phyloP scores from a whole-genome alignment of 1,140 invertebrate species.

The Pantala flavescens region DNA sequence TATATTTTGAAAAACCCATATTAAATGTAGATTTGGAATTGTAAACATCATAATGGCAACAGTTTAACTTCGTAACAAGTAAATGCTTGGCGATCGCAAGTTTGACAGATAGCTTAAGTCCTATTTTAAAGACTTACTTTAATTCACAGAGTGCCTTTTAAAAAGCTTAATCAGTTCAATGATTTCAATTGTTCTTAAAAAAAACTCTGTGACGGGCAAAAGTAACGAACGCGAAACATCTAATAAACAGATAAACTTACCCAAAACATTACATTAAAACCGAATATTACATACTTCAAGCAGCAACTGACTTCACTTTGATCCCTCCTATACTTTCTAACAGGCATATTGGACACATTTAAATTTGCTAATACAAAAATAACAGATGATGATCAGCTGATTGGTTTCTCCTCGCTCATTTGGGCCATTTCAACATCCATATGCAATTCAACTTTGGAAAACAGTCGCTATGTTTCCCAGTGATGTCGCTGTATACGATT shows the following conservation, averaged over 20 bases:
- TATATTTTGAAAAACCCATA: too few relatives aligned
- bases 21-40: too few relatives aligned
- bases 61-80: too few relatives aligned
- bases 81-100: too few relatives aligned
- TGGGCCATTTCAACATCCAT: constrained; percentile 16
- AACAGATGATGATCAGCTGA: constrained; percentile 22
- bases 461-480: neutral
- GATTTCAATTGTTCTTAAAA: too few relatives aligned
- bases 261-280: constrained; percentile 96
- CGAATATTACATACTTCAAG: constrained; percentile 93
- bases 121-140: too few relatives aligned
- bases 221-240: neutral
- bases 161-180: too few relatives aligned
- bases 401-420: constrained; percentile 3
- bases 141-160: too few relatives aligned
- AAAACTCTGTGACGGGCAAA: too few relatives aligned
- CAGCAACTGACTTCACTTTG: constrained; percentile 93
- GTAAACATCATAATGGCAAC: too few relatives aligned
- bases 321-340: constrained; percentile 66
- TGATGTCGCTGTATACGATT: neutral
- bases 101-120: too few relatives aligned
- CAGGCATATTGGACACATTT: constrained; percentile 26
- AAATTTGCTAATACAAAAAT: constrained; percentile 16
- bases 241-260: constrained; percentile 44
- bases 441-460: neutral